Conservation (phyloP, 2,888 invertebrate species). For the Polydrusus tereticollis region DNA sequence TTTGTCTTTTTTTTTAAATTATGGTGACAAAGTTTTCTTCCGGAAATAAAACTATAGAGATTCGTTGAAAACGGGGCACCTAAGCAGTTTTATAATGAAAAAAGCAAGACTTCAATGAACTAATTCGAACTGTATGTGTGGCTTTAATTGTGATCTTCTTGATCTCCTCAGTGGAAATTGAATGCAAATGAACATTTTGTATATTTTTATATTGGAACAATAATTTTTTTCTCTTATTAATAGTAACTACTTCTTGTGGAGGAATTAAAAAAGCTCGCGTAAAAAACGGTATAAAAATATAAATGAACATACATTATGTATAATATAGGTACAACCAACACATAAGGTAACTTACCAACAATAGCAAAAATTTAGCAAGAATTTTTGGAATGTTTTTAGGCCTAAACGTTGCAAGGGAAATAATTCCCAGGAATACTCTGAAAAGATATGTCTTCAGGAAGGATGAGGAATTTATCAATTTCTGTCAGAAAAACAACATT, state of each 20-base stretch:
- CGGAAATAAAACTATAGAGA: no score
- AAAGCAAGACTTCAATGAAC: no score
- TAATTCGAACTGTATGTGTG: no score
- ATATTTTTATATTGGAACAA: neutral
- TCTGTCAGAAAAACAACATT: no score
- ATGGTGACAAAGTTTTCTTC: no score
- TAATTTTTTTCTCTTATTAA: neutral
- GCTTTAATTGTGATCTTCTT: no score
- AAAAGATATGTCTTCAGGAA: neutral
- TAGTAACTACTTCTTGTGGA: neutral
- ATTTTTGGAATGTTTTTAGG: slow-evolving; percentile 19
- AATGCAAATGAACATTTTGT: no score
- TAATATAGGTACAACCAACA: neutral
- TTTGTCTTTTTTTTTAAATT: no score
- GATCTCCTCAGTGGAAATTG: neutral
- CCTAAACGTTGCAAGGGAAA: neutral
- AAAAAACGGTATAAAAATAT: slow-evolving; percentile 28
- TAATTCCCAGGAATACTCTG: neutral
- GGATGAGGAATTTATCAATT: no score
- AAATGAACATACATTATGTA: slow-evolving; percentile 15
- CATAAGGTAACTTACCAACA: no score
- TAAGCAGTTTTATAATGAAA: no score
- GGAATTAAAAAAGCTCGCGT: slow-evolving; percentile 1
- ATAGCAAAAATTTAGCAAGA: neutral
- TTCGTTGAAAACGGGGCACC: no score